phyloP scores from a whole-genome alignment of 2,797 vertebrate species.

The Nothura maculosa region DNA sequence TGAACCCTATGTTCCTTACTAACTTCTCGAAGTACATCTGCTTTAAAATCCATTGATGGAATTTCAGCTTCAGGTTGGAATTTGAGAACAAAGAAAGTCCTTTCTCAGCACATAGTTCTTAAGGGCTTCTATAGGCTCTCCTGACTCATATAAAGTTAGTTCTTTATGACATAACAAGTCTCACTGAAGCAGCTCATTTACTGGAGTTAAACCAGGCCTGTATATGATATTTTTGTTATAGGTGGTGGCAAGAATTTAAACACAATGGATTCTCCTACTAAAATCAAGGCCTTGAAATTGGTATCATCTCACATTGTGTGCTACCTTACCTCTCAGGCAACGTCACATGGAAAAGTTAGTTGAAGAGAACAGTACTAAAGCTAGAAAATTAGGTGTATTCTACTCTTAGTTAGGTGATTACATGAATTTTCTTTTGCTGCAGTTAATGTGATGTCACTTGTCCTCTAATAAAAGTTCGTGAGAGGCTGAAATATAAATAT shows the following conservation, averaged over 20 bases:
- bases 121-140: not conserved
- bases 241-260: not conserved
- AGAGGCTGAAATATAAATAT: slow-evolving; percentile 48
- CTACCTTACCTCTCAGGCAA: not conserved
- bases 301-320: not conserved
- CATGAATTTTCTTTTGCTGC: not conserved
- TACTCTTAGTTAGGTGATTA: slow-evolving; percentile 31
- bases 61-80: not conserved
- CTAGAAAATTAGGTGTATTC: slow-evolving; percentile 3
- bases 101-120: not conserved
- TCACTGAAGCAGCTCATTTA: not conserved
- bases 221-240: not conserved
- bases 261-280: not conserved
- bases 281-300: not conserved
- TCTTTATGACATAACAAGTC: not conserved
- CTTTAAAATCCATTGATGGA: not conserved
- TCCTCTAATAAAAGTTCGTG: slow-evolving; percentile 43
- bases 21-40: not conserved
- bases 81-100: not conserved
- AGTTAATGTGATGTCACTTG: slow-evolving; percentile 54
- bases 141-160: not conserved
- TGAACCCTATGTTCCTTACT: not conserved
- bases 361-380: not conserved
- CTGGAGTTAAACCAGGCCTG: not conserved
- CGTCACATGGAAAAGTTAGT: not conserved